A percentile compares a stretch with the other conserved stretches of the same genome.
Conservation (phyloP, 2,797 vertebrate species). For the Propithecus deckenii region DNA sequence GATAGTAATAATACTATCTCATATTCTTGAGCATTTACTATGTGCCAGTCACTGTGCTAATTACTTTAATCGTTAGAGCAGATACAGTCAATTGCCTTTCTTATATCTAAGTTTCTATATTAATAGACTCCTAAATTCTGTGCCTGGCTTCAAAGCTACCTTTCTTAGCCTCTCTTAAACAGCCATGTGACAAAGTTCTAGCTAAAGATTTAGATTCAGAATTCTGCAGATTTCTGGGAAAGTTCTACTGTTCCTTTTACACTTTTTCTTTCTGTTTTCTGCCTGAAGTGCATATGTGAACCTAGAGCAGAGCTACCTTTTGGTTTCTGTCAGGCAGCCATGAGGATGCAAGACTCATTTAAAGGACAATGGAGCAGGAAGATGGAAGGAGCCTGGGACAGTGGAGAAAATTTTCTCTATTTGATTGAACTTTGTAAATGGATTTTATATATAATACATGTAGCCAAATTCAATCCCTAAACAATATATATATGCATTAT, state of each 20-base stretch:
- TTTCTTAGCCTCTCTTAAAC: neutral
- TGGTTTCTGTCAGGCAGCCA: neutral
- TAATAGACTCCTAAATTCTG: neutral
- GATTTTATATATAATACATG: neutral
- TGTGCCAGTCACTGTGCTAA: neutral
- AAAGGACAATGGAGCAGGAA: neutral
- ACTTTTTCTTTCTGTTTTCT: slow-evolving; percentile 10
- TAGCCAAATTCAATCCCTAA: neutral
- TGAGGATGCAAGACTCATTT: neutral
- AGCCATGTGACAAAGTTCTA: neutral
- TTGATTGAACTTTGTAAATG: neutral
- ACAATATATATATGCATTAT: neutral
- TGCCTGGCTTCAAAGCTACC: neutral
- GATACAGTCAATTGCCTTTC: neutral
- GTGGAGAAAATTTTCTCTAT: neutral
- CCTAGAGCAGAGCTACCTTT: neutral
- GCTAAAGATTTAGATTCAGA: neutral
- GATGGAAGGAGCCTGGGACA: neutral
- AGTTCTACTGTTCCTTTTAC: neutral
- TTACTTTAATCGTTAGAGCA: neutral
- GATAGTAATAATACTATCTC: neutral
- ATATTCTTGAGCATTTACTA: neutral
- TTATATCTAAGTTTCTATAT: neutral
- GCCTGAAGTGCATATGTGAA: neutral
- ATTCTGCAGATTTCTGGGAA: neutral